Evolutionary conservation across 2,888 invertebrate genomes (phyloP).

Genomic region (Drepanosiphum platanoidis): DNA sequence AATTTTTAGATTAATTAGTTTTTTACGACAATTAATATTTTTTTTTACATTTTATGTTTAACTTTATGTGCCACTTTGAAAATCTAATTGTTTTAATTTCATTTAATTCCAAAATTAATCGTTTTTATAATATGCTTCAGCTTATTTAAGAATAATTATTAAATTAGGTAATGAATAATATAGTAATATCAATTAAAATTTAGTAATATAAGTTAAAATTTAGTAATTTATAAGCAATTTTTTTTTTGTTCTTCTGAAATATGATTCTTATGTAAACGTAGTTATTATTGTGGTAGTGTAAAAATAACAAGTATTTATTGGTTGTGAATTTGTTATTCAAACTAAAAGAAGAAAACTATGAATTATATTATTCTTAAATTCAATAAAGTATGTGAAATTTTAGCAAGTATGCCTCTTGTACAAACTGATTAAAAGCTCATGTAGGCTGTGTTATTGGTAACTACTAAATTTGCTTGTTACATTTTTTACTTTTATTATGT

Average conservation of each 20-base stretch:
- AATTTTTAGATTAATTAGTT: background rate
- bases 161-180: background rate
- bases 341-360: background rate
- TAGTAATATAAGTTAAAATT: constrained; percentile 2
- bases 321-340: background rate
- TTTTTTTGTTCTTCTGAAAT: too few relatives aligned
- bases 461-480: constrained; percentile 34
- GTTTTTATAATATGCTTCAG: background rate
- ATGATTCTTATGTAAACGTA: background rate
- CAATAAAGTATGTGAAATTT: constrained; percentile 1
- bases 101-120: background rate
- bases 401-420: constrained; percentile 40
- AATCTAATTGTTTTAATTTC: background rate
- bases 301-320: background rate
- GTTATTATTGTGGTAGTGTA: background rate
- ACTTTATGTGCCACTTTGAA: constrained; percentile 23
- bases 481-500: constrained; percentile 35
- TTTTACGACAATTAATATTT: background rate
- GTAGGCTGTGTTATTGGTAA: constrained; percentile 57
- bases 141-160: constrained; percentile 5
- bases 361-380: constrained; percentile 6
- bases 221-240: background rate
- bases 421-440: constrained; percentile 54
- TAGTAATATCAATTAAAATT: background rate
- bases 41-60: background rate